These are phyloP conservation scores for Amblyjoppa proteus DNA, from an alignment of 2,888 invertebrate genomes.

Conservation along the genomic window DNA sequence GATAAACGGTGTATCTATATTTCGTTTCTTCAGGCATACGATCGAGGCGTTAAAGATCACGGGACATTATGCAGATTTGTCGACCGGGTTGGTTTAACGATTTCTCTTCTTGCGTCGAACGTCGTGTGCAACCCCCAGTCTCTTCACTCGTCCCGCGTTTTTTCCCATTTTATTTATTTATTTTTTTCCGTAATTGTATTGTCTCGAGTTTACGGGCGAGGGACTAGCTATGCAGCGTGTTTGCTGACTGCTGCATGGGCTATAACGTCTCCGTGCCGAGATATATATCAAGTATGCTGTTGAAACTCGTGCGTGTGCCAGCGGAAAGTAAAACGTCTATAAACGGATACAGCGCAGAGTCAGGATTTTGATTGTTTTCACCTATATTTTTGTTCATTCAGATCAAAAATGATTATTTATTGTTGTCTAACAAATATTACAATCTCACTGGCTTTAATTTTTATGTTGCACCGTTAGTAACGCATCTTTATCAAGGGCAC, in stretches of 20 bases:
- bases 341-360: neutral
- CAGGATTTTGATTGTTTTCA: too few species aligned
- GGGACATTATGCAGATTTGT: conserved; percentile 84
- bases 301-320: conserved; percentile 63
- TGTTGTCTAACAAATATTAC: neutral
- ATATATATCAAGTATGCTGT: conserved; percentile 76
- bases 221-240: conserved; percentile 71
- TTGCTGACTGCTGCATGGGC: conserved; percentile 46
- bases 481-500: too few species aligned
- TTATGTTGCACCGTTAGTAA: too few species aligned
- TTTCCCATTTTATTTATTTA: conserved; percentile 46
- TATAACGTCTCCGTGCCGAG: conserved; percentile 77
- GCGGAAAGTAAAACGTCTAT: conserved; percentile 20
- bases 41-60: conserved; percentile 83
- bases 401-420: neutral
- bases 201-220: conserved; percentile 80
- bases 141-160: conserved; percentile 25
- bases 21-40: conserved; percentile 63
- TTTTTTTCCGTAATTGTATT: conserved; percentile 83
- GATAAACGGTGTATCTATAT: conserved; percentile 18
- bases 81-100: conserved; percentile 84
- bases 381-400: neutral
- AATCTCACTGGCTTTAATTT: too few species aligned
- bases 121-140: conserved; percentile 25
- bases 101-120: conserved; percentile 80